A percentile compares a stretch with the other conserved stretches of the same genome.
phyloP scores from a whole-genome alignment of 1,140 invertebrate species.

The Cydia fagiglandana region DNA sequence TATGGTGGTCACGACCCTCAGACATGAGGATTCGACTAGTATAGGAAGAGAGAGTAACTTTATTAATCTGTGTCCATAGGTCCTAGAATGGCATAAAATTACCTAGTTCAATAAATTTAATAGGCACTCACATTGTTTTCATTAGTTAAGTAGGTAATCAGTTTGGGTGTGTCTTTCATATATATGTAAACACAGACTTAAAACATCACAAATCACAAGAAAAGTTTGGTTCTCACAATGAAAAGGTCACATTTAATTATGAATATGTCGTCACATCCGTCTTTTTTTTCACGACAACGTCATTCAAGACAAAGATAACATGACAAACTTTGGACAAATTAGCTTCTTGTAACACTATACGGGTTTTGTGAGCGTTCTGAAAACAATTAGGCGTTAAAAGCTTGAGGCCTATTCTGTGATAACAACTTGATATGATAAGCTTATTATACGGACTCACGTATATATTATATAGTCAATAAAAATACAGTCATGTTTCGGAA shows the following conservation, averaged over 20 bases:
- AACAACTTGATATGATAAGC: no score
- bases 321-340: not conserved
- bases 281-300: not conserved
- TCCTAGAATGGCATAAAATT: no score
- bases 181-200: not conserved
- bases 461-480: no score
- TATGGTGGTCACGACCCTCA: no score
- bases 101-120: no score
- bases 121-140: not conserved
- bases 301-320: not conserved
- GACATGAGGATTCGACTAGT: no score
- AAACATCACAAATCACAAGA: not conserved
- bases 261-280: not conserved
- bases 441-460: no score
- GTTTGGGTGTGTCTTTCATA: not conserved
- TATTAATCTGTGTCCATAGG: no score
- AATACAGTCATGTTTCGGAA: no score
- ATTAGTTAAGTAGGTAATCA: not conserved
- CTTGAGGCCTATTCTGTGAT: no score
- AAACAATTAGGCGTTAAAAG: not conserved
- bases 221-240: not conserved
- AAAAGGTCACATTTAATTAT: not conserved
- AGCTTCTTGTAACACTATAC: slow-evolving; percentile 5
- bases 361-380: not conserved
- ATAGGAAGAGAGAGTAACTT: no score